phyloP scores from a whole-genome alignment of 2,113 vertebrate species.

The Ranitomeya imitator region DNA sequence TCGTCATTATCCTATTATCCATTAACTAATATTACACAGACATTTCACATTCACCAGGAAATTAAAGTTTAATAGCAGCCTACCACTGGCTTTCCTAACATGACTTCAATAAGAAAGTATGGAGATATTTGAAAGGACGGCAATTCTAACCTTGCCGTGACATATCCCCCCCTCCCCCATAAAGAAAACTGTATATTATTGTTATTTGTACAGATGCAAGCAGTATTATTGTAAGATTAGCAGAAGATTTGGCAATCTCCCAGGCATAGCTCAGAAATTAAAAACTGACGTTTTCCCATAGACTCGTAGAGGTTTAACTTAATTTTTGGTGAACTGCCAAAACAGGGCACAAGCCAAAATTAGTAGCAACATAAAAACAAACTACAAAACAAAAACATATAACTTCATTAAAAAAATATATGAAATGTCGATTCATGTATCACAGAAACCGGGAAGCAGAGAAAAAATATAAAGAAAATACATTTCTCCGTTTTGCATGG shows the following conservation, averaged over 20 bases:
- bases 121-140: not conserved
- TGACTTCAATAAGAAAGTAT: not conserved
- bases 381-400: not conserved
- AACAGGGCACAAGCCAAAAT: not conserved
- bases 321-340: not conserved
- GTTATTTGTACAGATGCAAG: constrained; percentile 25
- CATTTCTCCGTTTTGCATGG: not conserved
- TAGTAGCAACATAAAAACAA: not conserved
- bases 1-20: no score
- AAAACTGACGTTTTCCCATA: constrained; percentile 33
- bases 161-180: not conserved
- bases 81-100: not conserved
- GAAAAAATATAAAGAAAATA: not conserved
- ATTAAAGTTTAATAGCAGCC: not conserved
- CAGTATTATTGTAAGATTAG: constrained; percentile 33
- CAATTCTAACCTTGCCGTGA: not conserved
- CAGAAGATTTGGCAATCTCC: constrained; percentile 17
- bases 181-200: constrained; percentile 30
- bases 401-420: not conserved
- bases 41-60: not conserved
- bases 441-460: not conserved
- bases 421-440: not conserved
- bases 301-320: constrained; percentile 7
- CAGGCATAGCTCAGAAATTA: constrained; percentile 24
- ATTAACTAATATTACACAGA: not conserved